A percentile compares a stretch with the other conserved stretches of the same genome.
These are phyloP conservation scores for Acropora yongei DNA, from an alignment of 64 coral and sea anemone species.

Conservation along the genomic window DNA sequence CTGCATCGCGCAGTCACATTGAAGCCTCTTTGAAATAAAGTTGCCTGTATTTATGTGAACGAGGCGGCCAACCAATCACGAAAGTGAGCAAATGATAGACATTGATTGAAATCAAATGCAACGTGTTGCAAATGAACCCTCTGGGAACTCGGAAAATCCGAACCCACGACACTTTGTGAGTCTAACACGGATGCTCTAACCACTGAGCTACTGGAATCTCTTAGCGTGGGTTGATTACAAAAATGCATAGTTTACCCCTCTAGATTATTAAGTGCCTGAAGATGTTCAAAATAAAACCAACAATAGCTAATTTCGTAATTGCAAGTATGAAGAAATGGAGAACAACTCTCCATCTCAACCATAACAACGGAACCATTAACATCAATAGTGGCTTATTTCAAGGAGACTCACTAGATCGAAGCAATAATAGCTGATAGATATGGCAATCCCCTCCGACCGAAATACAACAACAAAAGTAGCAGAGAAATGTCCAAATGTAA, in stretches of 20 bases:
- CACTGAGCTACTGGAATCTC: neutral
- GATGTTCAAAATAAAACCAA: slow-evolving; percentile 3
- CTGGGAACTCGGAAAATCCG: too few relatives aligned
- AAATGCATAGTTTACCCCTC: slow-evolving; percentile 34
- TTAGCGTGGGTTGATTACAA: slow-evolving; percentile 44
- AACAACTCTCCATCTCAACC: slow-evolving; percentile 9
- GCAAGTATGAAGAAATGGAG: slow-evolving; percentile 30
- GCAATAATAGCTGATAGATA: neutral
- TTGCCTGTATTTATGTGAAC: too few relatives aligned
- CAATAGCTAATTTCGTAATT: neutral
- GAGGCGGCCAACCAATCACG: too few relatives aligned
- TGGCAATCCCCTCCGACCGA: neutral
- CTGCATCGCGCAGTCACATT: too few relatives aligned
- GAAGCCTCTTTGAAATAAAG: too few relatives aligned
- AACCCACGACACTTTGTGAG: too few relatives aligned
- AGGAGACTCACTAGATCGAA: slow-evolving; percentile 36
- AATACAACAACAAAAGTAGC: too few relatives aligned
- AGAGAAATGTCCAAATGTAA: too few relatives aligned
- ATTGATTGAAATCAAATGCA: too few relatives aligned
- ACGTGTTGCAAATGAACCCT: too few relatives aligned
- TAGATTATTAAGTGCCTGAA: slow-evolving; percentile 21
- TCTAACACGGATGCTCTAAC: neutral
- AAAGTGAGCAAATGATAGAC: too few relatives aligned
- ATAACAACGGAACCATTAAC: slow-evolving; percentile 12
- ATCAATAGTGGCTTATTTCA: slow-evolving; percentile 39